phyloP scores from a whole-genome alignment of 92 coral and sea anemone genomes.

The Heteractis magnifica region DNA sequence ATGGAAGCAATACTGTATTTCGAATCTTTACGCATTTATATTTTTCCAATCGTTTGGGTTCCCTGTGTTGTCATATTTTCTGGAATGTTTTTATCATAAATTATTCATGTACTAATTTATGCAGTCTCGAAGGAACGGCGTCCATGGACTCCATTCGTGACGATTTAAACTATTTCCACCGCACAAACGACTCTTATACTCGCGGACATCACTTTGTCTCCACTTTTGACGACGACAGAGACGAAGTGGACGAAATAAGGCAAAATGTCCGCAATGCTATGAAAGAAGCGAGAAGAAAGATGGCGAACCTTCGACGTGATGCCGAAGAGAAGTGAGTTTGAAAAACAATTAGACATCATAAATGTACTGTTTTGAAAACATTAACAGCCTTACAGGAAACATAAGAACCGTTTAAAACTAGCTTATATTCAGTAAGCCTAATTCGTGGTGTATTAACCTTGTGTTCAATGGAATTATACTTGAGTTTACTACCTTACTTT shows the following conservation, averaged over 20 bases:
- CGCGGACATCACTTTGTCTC: conserved; percentile 48
- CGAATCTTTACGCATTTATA: too few species aligned
- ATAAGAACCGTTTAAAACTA: neutral
- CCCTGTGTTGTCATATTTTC: neutral
- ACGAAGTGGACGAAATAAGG: conserved; percentile 75
- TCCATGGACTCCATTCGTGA: conserved; percentile 95
- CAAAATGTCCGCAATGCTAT: conserved; percentile 86
- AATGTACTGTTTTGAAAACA: neutral
- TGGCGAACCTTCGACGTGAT: conserved; percentile 81
- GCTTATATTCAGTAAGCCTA: neutral
- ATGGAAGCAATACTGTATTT: too few species aligned
- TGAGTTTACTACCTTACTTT: neutral
- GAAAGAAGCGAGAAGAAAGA: conserved; percentile 91
- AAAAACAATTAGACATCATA: neutral
- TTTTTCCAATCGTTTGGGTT: neutral
- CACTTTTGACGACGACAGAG: conserved; percentile 53
- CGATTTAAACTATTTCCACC: conserved; percentile 67
- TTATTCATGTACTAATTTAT: conserved; percentile 34
- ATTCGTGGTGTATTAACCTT: neutral
- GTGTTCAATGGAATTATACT: neutral
- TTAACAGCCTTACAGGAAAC: neutral
- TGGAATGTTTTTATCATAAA: conserved; percentile 8
- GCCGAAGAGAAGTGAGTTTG: conserved; percentile 83
- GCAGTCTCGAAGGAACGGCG: conserved; percentile 49
- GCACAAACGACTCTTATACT: conserved; percentile 38